Evolutionary conservation across 2,113 vertebrate genomes (phyloP).

Genomic region (Saimiri boliviensis): DNA sequence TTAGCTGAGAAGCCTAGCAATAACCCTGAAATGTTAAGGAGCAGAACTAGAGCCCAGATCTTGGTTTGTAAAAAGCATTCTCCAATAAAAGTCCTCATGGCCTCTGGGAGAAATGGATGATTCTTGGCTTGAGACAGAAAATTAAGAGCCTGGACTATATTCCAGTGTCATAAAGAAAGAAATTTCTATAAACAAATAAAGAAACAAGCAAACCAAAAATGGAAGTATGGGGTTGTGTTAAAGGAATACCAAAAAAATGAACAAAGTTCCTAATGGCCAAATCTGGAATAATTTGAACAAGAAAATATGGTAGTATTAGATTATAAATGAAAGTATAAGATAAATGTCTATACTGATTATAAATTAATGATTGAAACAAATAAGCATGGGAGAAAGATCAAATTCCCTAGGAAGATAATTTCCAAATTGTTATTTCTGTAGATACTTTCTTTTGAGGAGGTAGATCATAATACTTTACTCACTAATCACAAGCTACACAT

Average conservation of each 20-base stretch:
- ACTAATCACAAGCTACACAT: neutral
- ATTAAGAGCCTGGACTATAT: neutral
- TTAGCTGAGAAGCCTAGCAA: neutral
- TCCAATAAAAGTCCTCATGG: neutral
- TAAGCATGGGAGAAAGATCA: neutral
- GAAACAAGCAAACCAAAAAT: neutral
- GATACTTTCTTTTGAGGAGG: neutral
- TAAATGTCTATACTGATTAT: neutral
- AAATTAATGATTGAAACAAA: neutral
- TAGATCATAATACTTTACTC: neutral
- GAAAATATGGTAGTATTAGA: neutral
- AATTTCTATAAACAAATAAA: neutral
- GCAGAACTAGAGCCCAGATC: neutral
- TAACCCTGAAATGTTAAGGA: neutral
- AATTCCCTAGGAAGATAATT: neutral
- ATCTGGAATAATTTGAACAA: neutral
- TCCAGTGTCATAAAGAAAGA: neutral
- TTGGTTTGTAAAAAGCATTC: neutral
- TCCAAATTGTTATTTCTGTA: neutral
- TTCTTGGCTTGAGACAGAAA: neutral
- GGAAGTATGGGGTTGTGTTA: neutral
- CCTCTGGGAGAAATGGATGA: neutral
- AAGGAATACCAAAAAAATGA: neutral
- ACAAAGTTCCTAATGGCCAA: neutral
- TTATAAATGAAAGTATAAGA: neutral